A percentile compares a stretch with the other conserved stretches of the same genome.
Evolutionary conservation across 1,140 invertebrate genomes (phyloP).

Genomic region (Eueides isabella): DNA sequence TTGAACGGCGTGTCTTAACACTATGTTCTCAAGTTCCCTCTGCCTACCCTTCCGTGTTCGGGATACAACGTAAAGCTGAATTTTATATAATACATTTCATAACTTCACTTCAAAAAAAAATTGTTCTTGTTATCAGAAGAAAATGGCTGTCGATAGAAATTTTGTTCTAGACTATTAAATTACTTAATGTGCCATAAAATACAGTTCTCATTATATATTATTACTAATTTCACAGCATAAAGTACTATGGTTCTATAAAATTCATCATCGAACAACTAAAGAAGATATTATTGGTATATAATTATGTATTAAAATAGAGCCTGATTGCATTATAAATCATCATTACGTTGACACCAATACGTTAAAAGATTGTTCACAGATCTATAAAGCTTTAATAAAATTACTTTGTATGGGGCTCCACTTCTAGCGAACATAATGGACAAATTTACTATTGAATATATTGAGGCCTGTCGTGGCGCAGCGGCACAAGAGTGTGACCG

Average conservation of each 20-base stretch:
- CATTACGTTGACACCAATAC: neutral
- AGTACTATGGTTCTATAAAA: neutral
- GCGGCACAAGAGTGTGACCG: too few relatives aligned
- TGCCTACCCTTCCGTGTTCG: too few relatives aligned
- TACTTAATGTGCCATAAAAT: neutral
- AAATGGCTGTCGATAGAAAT: neutral
- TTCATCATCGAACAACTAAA: neutral
- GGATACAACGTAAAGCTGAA: too few relatives aligned
- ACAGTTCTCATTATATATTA: too few relatives aligned
- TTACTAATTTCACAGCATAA: too few relatives aligned
- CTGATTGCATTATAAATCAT: conserved; percentile 4
- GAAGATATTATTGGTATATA: neutral
- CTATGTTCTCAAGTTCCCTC: too few relatives aligned
- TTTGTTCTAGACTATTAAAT: neutral
- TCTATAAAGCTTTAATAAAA: neutral
- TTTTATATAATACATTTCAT: too few relatives aligned
- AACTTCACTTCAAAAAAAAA: too few relatives aligned
- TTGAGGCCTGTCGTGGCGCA: too few relatives aligned
- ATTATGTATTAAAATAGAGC: neutral
- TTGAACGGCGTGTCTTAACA: too few relatives aligned
- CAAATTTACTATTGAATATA: neutral
- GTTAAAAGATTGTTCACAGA: neutral
- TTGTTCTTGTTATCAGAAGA: too few relatives aligned
- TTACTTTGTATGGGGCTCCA: neutral
- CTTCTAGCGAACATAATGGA: neutral